Base-by-base conservation (phyloP, 2,888 invertebrate genomes). In the Druceiella hillmani region DNA sequence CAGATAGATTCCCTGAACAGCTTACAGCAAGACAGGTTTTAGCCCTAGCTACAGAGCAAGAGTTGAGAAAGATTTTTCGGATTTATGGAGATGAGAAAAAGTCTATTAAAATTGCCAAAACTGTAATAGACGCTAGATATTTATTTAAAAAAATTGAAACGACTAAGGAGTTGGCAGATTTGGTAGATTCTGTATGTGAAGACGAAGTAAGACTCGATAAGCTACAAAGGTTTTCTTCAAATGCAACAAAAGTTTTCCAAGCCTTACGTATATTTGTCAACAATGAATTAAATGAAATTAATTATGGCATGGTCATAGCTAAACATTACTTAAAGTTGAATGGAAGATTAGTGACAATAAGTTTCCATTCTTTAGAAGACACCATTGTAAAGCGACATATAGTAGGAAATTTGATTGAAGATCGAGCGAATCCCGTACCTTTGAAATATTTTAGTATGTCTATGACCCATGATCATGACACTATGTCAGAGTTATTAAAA, bases 231-330 rank as follows among this genome's bases (percentile, higher is more conserved):
- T 78, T 76, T 2, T 66, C 83, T 2, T 92, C 94, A 53, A 76
- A 78, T 41, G 95, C 94, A 0, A 94, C 93, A 1, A 93, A 91
- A 71, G 83, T 90, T 0, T 97, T 97, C 65, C 79, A 93, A 70
- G 95, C 95, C 0, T 61, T 97, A 43, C 74, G 97, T 42, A 95
- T 97, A 53, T 94, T 97, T 63, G 89, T 97, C 1, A 97, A 97
- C 58, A 89, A 97, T 60, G 97, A 97, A 67, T 65, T 97, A 1
- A 97, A 97, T 59, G 94, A 97, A 71, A 76, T 97, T 2, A 89
- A 94, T 66, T 88, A 87, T 59, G 94, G 81, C 0, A 78, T 97
- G 62, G 58, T 87, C 14, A 53, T 92, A 36, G 86, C 92, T 0
- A 78, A 82, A 44, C 75, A 75, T 55, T 87, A 79, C 54, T 71